These are phyloP conservation scores for Prunella himalayana DNA, from an alignment of 2,113 vertebrate species.

Conservation along the genomic window DNA sequence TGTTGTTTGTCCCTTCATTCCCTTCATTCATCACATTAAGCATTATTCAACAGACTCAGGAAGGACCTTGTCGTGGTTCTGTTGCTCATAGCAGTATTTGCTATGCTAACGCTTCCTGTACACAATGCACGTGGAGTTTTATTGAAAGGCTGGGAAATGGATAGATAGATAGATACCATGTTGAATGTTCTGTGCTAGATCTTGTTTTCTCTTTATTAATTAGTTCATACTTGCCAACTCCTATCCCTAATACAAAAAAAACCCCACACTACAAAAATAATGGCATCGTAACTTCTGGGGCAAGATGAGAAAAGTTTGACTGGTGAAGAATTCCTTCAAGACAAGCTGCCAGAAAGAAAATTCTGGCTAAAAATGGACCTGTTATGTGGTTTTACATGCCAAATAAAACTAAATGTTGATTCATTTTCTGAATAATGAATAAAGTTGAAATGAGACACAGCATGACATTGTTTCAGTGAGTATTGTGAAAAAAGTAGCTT, in stretches of 20 bases:
- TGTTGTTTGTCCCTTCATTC: neutral
- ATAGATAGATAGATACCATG: neutral
- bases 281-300: neutral
- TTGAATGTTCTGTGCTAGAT: neutral
- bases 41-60: neutral
- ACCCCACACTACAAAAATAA: neutral
- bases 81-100: slow-evolving; percentile 28
- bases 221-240: neutral
- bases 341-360: neutral
- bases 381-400: neutral
- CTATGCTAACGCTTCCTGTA: slow-evolving; percentile 27
- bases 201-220: neutral
- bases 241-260: neutral
- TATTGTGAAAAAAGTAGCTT: neutral
- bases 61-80: slow-evolving; percentile 45
- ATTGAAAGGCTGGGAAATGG: neutral
- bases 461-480: neutral
- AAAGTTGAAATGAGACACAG: neutral
- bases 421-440: neutral
- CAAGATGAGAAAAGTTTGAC: neutral
- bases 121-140: neutral
- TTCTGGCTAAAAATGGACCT: neutral
- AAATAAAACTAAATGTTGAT: neutral
- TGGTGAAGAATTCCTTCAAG: neutral
- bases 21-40: neutral